Evolutionary conservation across 2,888 invertebrate genomes (phyloP).

Genomic region (Plemyria rubiginata): DNA sequence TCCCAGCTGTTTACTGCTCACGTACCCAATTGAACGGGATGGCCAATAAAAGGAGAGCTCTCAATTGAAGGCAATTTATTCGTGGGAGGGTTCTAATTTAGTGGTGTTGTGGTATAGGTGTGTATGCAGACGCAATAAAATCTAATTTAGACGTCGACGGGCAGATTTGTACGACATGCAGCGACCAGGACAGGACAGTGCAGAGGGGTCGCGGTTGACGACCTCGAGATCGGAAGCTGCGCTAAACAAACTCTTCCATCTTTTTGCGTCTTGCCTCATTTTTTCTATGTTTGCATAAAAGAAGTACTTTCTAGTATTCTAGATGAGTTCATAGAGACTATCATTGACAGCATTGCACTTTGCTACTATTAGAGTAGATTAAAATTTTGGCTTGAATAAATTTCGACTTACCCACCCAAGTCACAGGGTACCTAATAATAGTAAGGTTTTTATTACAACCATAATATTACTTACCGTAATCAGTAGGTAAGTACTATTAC

Average conservation of each 20-base stretch:
- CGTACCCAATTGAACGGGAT: constrained; percentile 68
- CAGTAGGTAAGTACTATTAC: background rate
- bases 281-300: background rate
- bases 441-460: no score
- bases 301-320: background rate
- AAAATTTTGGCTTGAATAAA: no score
- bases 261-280: background rate
- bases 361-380: no score
- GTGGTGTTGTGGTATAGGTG: constrained; percentile 58
- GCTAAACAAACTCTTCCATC: constrained; percentile 6
- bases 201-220: constrained; percentile 77
- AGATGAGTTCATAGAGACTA: background rate
- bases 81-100: constrained; percentile 46
- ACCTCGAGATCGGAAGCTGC: constrained; percentile 55
- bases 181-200: constrained; percentile 53
- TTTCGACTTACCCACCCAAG: no score
- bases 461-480: no score
- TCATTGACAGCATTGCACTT: no score
- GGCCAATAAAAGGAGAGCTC: constrained; percentile 58
- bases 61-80: constrained; percentile 39
- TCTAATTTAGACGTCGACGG: constrained; percentile 82
- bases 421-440: no score
- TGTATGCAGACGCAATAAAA: constrained; percentile 81
- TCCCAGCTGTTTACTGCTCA: constrained; percentile 67
- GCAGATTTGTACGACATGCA: constrained; percentile 71